These are phyloP conservation scores for Fundulus diaphanus DNA, from an alignment of 2,797 vertebrate genomes.

Conservation along the genomic window DNA sequence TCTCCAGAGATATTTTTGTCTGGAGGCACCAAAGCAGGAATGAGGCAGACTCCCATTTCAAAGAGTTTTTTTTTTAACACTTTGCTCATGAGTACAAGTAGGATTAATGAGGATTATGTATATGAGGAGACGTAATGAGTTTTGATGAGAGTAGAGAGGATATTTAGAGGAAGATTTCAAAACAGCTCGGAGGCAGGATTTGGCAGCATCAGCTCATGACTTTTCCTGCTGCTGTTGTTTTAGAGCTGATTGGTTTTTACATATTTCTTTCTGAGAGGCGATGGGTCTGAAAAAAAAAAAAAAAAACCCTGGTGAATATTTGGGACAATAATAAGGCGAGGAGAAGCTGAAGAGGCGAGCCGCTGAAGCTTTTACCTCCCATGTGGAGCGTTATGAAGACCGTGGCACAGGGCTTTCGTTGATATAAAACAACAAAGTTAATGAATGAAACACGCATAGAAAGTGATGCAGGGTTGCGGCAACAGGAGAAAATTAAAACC, in stretches of 20 bases:
- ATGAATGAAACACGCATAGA: no score
- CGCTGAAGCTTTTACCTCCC: not conserved
- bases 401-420: no score
- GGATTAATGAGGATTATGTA: constrained; percentile 77
- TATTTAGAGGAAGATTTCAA: constrained; percentile 73
- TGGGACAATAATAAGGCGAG: not conserved
- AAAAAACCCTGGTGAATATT: not conserved
- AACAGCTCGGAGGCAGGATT: constrained; percentile 51
- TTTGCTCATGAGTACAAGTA: constrained; percentile 57
- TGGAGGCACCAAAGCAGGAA: constrained; percentile 48
- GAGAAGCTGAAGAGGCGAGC: not conserved
- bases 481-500: no score
- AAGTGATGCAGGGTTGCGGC: no score
- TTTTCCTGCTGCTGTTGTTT: constrained; percentile 25
- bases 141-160: constrained; percentile 70
- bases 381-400: no score
- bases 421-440: no score
- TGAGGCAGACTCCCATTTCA: constrained; percentile 63
- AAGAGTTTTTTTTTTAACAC: constrained; percentile 64
- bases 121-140: constrained; percentile 73
- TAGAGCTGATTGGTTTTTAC: constrained; percentile 3
- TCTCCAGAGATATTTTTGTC: constrained; percentile 72
- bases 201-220: constrained; percentile 43
- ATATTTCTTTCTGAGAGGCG: not conserved
- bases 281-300: not conserved